Evolutionary conservation across 2,797 vertebrate species (phyloP).

Genomic region (Buceros bicornis): DNA sequence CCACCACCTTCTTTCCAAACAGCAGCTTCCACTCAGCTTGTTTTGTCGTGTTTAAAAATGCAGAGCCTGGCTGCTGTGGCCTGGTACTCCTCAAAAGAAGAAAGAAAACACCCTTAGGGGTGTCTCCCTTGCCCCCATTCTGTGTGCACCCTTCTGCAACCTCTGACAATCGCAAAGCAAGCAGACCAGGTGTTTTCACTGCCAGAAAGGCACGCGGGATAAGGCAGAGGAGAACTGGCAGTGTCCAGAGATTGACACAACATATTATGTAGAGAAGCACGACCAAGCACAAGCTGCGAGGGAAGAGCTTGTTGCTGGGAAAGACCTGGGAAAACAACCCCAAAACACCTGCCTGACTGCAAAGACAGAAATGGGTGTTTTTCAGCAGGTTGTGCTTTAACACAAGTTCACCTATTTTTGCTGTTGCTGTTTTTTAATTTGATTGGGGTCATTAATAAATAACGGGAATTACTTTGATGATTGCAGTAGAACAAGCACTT

Average conservation of each 20-base stretch:
- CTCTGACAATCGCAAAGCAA: neutral
- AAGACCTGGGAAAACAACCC: neutral
- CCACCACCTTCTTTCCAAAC: neutral
- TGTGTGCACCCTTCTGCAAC: neutral
- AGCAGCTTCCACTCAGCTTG: neutral
- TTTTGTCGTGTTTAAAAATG: neutral
- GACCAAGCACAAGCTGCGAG: rapidly evolving
- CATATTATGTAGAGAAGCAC: neutral
- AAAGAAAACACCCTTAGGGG: neutral
- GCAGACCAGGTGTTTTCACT: neutral
- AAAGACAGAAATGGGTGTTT: neutral
- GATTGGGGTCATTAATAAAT: neutral
- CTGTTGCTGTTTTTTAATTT: neutral
- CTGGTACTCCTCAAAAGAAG: neutral
- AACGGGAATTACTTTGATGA: neutral
- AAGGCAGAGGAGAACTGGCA: neutral
- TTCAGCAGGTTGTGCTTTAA: neutral
- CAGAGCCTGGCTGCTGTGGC: neutral
- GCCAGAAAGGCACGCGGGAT: neutral
- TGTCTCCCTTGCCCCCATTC: neutral
- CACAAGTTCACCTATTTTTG: neutral
- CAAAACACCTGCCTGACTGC: neutral
- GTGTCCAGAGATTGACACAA: neutral
- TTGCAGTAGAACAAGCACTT: neutral
- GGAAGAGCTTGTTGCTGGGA: neutral